Percentiles rank a stretch among this genome's conserved stretches.
Evolutionary conservation across 35 echinoderm and acorn worm species (phyloP).

Genomic region (Stichopus chloronotus): DNA sequence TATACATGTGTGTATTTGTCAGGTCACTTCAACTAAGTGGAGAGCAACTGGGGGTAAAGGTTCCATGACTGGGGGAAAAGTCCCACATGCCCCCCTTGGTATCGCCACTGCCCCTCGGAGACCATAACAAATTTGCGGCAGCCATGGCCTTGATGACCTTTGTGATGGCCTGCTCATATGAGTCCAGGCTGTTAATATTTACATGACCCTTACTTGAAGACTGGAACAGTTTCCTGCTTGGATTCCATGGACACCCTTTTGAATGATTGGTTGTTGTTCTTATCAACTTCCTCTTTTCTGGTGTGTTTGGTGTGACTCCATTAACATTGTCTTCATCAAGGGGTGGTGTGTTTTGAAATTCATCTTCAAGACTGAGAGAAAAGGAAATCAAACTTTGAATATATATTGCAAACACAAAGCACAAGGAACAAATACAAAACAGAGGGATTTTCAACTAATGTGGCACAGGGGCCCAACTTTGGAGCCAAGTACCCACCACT

Average conservation of each 20-base stretch:
- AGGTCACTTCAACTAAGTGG: too few relatives aligned
- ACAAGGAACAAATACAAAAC: neutral
- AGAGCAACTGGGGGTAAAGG: too few relatives aligned
- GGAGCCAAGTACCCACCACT: too few relatives aligned
- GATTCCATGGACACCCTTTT: conserved; percentile 33
- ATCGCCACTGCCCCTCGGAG: too few relatives aligned
- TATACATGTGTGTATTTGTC: too few relatives aligned
- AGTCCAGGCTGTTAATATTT: neutral
- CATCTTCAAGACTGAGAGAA: conserved; percentile 7
- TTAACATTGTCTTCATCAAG: neutral
- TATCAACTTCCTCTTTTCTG: conserved; percentile 28
- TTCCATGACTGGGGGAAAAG: too few relatives aligned
- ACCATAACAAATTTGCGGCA: too few relatives aligned
- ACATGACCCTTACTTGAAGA: neutral
- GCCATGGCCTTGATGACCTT: too few relatives aligned
- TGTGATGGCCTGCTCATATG: too few relatives aligned
- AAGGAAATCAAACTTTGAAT: neutral
- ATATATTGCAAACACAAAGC: too few relatives aligned
- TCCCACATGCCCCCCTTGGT: too few relatives aligned
- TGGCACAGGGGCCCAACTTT: too few relatives aligned
- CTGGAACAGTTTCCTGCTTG: conserved; percentile 25
- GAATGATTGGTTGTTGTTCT: neutral
- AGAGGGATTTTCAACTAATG: neutral
- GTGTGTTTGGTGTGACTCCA: conserved; percentile 20
- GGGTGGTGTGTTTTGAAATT: conserved; percentile 3